Conservation (phyloP, 92 coral and sea anemone genomes). For the Epizoanthus ramosus region DNA sequence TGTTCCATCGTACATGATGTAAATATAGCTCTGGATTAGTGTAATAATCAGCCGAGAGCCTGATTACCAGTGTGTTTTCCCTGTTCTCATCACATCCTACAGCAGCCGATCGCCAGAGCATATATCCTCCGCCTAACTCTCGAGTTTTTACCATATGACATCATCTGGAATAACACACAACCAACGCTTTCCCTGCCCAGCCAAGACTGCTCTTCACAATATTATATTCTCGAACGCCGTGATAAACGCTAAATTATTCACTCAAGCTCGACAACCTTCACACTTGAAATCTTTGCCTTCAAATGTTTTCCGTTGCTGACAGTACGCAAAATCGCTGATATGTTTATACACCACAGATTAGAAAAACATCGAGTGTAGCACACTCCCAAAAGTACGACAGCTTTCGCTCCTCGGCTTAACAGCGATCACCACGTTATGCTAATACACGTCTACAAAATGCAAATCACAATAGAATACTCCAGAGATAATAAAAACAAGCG, state of each 20-base stretch:
- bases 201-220: slow-evolving; percentile 11
- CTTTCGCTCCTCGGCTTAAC: slow-evolving; percentile 4
- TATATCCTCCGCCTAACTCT: slow-evolving; percentile 23
- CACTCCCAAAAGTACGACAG: slow-evolving; percentile 42
- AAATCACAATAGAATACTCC: slow-evolving; percentile 37
- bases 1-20: slow-evolving; percentile 15
- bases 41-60: not conserved
- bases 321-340: not conserved
- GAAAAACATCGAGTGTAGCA: not conserved
- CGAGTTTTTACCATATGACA: slow-evolving; percentile 25
- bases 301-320: not conserved
- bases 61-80: not conserved
- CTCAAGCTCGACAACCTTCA: slow-evolving; percentile 1
- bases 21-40: slow-evolving; percentile 8
- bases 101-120: not conserved
- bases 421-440: slow-evolving; percentile 40
- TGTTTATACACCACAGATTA: not conserved
- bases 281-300: not conserved
- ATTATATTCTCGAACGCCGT: slow-evolving; percentile 6
- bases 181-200: not conserved
- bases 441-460: slow-evolving; percentile 44
- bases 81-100: slow-evolving; percentile 6
- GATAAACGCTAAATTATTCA: slow-evolving; percentile 16
- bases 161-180: slow-evolving; percentile 7
- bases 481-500: slow-evolving; percentile 29